These are phyloP conservation scores for Gobionotothen gibberifrons DNA, from an alignment of 2,797 vertebrate species.

Conservation along the genomic window DNA sequence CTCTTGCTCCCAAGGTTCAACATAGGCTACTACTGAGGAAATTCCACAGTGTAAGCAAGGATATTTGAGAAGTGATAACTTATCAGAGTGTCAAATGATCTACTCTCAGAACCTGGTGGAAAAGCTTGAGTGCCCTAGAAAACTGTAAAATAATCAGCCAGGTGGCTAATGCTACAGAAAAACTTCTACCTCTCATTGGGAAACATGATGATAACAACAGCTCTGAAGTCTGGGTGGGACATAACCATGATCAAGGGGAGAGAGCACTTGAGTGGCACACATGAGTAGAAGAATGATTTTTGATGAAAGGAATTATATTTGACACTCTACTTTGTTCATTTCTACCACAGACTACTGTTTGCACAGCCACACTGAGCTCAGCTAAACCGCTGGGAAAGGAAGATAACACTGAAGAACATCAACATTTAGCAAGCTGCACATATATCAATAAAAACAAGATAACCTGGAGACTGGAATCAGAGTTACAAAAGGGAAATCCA, in stretches of 20 bases:
- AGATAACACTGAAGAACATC: background rate
- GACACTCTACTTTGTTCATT: conserved; percentile 4
- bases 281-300: background rate
- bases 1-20: conserved; percentile 23
- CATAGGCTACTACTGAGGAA: conserved; percentile 9
- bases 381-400: background rate
- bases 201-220: conserved; percentile 19
- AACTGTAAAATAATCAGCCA: conserved; percentile 15
- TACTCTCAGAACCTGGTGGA: conserved; percentile 11
- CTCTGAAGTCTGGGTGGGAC: conserved; percentile 4
- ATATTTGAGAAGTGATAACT: conserved; percentile 40
- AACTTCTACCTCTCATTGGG: conserved; percentile 10
- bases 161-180: background rate
- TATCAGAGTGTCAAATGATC: conserved; percentile 41
- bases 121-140: conserved; percentile 15
- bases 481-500: background rate
- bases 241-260: conserved; percentile 4
- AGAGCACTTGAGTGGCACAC: conserved; percentile 7
- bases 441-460: conserved; percentile 20
- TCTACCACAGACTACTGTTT: conserved; percentile 13
- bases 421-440: conserved; percentile 6
- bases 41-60: conserved; percentile 26
- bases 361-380: background rate
- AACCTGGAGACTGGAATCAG: conserved; percentile 7
- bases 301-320: background rate